These are phyloP conservation scores for Leptothorax acervorum DNA, from an alignment of 2,888 invertebrate species.

Conservation along the genomic window DNA sequence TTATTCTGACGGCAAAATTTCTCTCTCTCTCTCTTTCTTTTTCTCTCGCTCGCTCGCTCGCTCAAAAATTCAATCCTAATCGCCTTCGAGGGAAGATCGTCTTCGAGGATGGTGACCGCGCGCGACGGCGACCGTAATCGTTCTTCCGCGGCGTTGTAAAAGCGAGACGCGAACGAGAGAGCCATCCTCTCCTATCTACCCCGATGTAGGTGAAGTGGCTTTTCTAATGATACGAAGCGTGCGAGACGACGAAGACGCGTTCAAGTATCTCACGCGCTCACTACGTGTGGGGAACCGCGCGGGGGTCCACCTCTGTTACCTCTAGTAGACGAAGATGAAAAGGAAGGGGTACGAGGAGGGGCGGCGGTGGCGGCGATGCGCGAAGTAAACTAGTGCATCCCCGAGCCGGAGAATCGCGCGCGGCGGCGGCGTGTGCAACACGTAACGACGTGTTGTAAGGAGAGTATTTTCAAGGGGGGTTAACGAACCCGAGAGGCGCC, in stretches of 20 bases:
- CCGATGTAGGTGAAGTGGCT: slow-evolving; percentile 72
- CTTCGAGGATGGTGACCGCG: slow-evolving; percentile 25
- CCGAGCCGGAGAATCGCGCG: slow-evolving; percentile 72
- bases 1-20: background rate
- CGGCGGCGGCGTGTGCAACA: slow-evolving; percentile 75
- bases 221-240: slow-evolving; percentile 66
- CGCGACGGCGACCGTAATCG: slow-evolving; percentile 44
- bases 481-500: slow-evolving; percentile 78
- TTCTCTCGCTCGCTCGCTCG: background rate
- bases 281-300: slow-evolving; percentile 10
- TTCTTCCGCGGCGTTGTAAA: slow-evolving; percentile 54
- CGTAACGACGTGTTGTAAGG: slow-evolving; percentile 76
- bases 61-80: background rate
- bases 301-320: slow-evolving; percentile 57
- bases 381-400: slow-evolving; percentile 83
- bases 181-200: slow-evolving; percentile 55
- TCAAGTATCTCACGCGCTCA: slow-evolving; percentile 43
- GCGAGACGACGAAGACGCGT: slow-evolving; percentile 48
- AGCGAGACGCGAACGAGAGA: slow-evolving; percentile 64
- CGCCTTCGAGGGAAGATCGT: slow-evolving; percentile 12
- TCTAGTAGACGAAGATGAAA: slow-evolving; percentile 20
- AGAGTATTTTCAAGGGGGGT: slow-evolving; percentile 83
- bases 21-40: background rate
- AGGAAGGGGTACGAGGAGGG: slow-evolving; percentile 16
- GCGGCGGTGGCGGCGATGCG: slow-evolving; percentile 55